Percentiles rank a stretch among this genome's conserved stretches.
phyloP scores from a whole-genome alignment of 2,797 vertebrate species.

The Semotilus atromaculatus region DNA sequence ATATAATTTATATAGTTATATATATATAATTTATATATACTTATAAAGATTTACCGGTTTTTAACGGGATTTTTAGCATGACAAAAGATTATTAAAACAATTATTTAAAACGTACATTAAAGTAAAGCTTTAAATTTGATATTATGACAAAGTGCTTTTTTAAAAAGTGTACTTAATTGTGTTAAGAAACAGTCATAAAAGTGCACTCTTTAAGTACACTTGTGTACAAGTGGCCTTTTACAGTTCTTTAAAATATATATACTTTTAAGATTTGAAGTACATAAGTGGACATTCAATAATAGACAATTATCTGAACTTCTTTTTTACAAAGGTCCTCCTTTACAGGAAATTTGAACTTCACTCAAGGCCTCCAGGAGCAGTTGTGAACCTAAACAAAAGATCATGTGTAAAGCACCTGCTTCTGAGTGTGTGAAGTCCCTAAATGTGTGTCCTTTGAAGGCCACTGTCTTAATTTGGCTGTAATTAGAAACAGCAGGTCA shows the following conservation, averaged over 20 bases:
- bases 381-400: not conserved
- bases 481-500: slow-evolving; percentile 69
- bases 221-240: no score
- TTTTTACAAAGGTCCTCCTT: not conserved
- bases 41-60: no score
- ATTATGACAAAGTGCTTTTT: not conserved
- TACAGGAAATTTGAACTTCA: not conserved
- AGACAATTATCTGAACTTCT: not conserved
- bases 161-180: not conserved
- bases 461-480: slow-evolving; percentile 56
- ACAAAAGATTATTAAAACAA: not conserved
- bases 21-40: no score
- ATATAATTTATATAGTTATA: no score
- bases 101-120: not conserved
- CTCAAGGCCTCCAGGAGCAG: not conserved
- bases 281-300: not conserved
- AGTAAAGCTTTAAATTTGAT: not conserved
- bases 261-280: no score
- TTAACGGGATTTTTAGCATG: no score
- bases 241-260: no score
- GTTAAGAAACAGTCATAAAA: not conserved
- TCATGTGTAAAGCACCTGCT: not conserved
- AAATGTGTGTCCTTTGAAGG: slow-evolving; percentile 56
- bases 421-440: not conserved
- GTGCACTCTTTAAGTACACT: not conserved